Conservation (phyloP, 2,888 invertebrate species). For the Aleiodes alternator region DNA sequence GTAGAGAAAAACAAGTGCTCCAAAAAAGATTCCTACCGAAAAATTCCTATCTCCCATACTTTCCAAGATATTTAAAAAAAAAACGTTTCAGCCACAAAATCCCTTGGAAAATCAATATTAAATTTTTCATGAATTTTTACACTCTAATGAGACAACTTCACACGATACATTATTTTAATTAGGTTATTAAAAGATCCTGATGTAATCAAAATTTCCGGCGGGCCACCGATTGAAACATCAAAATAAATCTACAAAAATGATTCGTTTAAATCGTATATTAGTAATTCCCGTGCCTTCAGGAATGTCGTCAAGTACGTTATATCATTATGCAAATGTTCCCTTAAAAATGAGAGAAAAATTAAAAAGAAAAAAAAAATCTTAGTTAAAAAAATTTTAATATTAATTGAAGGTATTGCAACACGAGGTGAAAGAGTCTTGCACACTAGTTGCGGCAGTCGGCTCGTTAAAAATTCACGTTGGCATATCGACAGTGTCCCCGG, state of each 20-base stretch:
- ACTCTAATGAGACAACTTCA: conserved; percentile 6
- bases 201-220: neutral
- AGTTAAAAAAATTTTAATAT: neutral
- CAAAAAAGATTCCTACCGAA: too few species aligned
- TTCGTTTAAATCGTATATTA: conserved; percentile 61
- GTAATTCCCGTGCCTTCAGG: conserved; percentile 53
- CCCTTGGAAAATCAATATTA: neutral
- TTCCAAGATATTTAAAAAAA: too few species aligned
- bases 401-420: conserved; percentile 13
- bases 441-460: neutral
- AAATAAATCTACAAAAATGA: conserved; percentile 55
- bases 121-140: neutral
- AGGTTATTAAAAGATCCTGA: conserved; percentile 10
- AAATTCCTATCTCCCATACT: too few species aligned
- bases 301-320: neutral
- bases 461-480: conserved; percentile 9
- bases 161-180: neutral
- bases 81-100: too few species aligned
- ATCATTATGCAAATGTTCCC: conserved; percentile 30
- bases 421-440: conserved; percentile 23
- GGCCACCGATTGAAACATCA: neutral
- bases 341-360: too few species aligned
- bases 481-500: conserved; percentile 2
- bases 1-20: too few species aligned
- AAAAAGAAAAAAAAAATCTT: neutral